Evolutionary conservation across 64 coral and sea anemone species (phyloP), one percentile per base, ranked within the genome.

Genomic region (Pocillopora damicornis): DNA sequence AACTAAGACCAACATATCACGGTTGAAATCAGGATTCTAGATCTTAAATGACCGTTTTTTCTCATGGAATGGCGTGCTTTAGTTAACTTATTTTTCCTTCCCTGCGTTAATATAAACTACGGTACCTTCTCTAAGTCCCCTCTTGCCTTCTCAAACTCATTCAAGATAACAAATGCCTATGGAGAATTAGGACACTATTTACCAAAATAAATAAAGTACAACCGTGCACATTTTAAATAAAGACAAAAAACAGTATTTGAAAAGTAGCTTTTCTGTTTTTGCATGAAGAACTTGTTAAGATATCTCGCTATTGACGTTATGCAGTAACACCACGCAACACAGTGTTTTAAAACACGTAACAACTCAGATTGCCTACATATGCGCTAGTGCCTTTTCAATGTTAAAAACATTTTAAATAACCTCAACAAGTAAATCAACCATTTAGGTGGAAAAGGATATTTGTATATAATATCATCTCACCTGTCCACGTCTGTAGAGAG

Each of bases 81-180:
- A 51, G 7, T 51, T 51, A 51, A 51, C 42, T 51, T 51, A 7
- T 7, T 7, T 51, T 2, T 7, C 42, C 42, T 51, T 7, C 42
- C 42, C 42, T 7, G 7, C 7, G 42, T 51, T 51, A 51, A 51
- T 51, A 7, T 51, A 51, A 51, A 51, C 42, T 2, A 51, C 2
- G 6, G 36, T 16, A 83, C 80, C 80, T 83, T 83, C 45, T 83
- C 80, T 67, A 83, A 83, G 42, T 83, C 80, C 15, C 35, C 61
- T 63, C 15, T 83, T 22, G 80, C 80, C 80, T 83, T 83, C 17
- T 83, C 80, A 38, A 67, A 83, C 66, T 83, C 80, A 83, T 83
- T 83, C 63, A 83, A 42, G 23, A 65, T 35, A 18, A 83, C 61
- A 64, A 83, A 83, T 9, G 80, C 80, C 80, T 83, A 61, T 68